phyloP scores from a whole-genome alignment of 1,140 invertebrate genomes.

The Araneus ventricosus region DNA sequence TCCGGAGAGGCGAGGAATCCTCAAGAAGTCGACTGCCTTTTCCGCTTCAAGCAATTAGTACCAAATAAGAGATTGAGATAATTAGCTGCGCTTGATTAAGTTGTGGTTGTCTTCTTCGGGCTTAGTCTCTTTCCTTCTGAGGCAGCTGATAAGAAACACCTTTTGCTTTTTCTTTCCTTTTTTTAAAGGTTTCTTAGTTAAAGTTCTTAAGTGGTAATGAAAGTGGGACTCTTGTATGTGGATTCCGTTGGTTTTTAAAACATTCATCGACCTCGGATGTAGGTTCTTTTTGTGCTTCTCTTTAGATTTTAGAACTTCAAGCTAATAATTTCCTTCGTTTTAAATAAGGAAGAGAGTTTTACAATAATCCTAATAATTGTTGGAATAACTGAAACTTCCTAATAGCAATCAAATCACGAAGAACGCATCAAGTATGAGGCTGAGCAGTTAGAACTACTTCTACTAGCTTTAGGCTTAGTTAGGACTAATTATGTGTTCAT shows the following conservation, averaged over 20 bases:
- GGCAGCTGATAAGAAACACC: neutral
- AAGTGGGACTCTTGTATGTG: neutral
- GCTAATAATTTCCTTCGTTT: too few species aligned
- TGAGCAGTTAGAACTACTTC: too few species aligned
- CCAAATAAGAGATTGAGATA: slow-evolving; percentile 68
- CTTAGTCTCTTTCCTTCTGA: neutral
- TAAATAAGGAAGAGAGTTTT: too few species aligned
- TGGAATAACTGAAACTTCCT: too few species aligned
- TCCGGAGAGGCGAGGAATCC: slow-evolving; percentile 15
- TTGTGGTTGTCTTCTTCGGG: slow-evolving; percentile 22
- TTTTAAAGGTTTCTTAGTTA: neutral
- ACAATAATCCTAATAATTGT: too few species aligned
- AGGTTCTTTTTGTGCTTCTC: neutral
- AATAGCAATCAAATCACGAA: too few species aligned
- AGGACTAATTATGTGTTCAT: too few species aligned
- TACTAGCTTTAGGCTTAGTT: too few species aligned
- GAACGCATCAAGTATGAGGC: too few species aligned
- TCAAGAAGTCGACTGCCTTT: slow-evolving; percentile 29
- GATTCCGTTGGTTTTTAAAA: neutral
- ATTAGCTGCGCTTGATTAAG: slow-evolving; percentile 66
- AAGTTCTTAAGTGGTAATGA: neutral
- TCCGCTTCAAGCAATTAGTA: slow-evolving; percentile 56
- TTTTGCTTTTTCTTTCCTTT: neutral
- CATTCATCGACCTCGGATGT: neutral
- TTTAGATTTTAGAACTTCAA: neutral